Evolutionary conservation across 1,140 invertebrate genomes (phyloP).

Genomic region (Lucilia sericata): DNA sequence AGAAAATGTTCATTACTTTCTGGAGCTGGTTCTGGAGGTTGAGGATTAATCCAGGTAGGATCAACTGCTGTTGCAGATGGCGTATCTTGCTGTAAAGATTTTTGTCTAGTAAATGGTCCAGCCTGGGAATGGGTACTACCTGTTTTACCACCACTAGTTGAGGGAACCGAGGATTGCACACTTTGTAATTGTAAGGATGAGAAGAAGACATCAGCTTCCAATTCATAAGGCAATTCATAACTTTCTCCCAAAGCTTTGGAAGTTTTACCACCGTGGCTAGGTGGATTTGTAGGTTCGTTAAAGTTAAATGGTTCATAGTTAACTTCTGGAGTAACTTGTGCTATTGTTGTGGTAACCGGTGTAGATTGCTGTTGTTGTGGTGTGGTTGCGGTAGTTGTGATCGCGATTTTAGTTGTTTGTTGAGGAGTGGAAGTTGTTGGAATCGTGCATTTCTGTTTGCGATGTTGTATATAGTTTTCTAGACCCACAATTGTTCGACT

Average conservation of each 20-base stretch:
- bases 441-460: conserved; percentile 74
- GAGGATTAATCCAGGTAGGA: conserved; percentile 45
- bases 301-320: conserved; percentile 61
- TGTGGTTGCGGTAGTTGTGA: conserved; percentile 55
- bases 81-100: conserved; percentile 43
- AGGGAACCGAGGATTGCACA: conserved; percentile 71
- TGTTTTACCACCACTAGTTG: conserved; percentile 65
- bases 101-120: conserved; percentile 46
- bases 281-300: conserved; percentile 66
- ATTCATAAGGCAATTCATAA: conserved; percentile 68
- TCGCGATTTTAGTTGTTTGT: background rate
- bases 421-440: background rate
- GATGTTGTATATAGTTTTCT: conserved; percentile 84
- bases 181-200: conserved; percentile 86
- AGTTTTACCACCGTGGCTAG: conserved; percentile 59
- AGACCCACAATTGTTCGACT: conserved; percentile 83
- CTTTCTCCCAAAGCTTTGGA: conserved; percentile 59
- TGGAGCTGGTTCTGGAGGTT: conserved; percentile 50
- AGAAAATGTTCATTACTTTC: conserved; percentile 74
- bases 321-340: conserved; percentile 24
- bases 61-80: conserved; percentile 43
- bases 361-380: conserved; percentile 44
- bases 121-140: conserved; percentile 62
- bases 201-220: conserved; percentile 87
- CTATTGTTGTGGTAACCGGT: background rate